phyloP scores from a whole-genome alignment of 2,113 vertebrate genomes.

The Oncorhynchus keta region DNA sequence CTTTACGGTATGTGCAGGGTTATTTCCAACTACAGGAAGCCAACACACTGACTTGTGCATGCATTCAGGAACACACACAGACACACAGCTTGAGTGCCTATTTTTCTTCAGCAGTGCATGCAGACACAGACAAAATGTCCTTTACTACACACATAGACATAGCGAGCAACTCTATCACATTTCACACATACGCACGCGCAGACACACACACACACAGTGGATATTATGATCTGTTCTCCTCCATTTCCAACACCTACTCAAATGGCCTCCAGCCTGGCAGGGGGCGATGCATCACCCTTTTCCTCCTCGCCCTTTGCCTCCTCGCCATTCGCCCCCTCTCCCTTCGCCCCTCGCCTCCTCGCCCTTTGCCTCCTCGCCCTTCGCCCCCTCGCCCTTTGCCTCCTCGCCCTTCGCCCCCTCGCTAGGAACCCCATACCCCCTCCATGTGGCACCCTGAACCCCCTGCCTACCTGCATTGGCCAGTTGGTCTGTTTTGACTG shows the following conservation, averaged over 20 bases:
- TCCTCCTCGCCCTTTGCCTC: not conserved
- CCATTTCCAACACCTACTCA: constrained; percentile 45
- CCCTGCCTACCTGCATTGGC: constrained; percentile 22
- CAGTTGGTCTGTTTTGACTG: constrained; percentile 54
- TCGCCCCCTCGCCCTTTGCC: not conserved
- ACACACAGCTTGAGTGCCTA: no score
- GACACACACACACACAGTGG: constrained; percentile 16
- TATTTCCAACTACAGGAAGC: constrained; percentile 45
- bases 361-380: constrained; percentile 4
- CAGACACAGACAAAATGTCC: not conserved
- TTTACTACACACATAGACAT: not conserved
- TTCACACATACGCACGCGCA: constrained; percentile 17
- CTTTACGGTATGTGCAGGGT: constrained; percentile 38
- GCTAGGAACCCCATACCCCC: constrained; percentile 33
- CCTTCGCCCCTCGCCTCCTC: not conserved
- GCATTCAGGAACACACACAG: not conserved
- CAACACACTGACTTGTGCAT: not conserved
- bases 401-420: constrained; percentile 26
- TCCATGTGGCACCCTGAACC: constrained; percentile 42
- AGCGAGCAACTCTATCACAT: not conserved
- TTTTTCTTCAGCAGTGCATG: not conserved
- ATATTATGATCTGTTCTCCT: constrained; percentile 59
- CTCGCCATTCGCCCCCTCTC: no score
- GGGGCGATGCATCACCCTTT: not conserved
- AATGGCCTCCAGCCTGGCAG: constrained; percentile 49